phyloP scores from a whole-genome alignment of 2,797 vertebrate genomes.

The Semotilus atromaculatus region DNA sequence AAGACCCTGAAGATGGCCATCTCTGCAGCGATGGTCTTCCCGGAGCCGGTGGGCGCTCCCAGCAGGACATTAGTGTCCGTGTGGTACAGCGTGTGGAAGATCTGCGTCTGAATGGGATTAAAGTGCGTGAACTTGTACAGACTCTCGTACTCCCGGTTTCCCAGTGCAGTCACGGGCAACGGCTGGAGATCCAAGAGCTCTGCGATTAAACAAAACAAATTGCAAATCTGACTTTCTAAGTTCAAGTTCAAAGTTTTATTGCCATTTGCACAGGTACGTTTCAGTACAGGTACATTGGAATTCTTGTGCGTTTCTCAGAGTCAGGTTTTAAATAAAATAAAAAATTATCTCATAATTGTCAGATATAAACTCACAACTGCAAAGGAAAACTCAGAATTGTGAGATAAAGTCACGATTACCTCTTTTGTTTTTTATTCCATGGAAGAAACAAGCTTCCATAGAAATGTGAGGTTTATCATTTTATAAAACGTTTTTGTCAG shows the following conservation, averaged over 20 bases:
- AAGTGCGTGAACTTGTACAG: constrained; percentile 97
- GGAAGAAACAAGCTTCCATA: not conserved
- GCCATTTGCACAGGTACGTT: too few species aligned
- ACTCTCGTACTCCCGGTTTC: constrained; percentile 86
- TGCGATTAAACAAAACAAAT: constrained; percentile 59
- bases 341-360: too few species aligned
- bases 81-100: constrained; percentile 97
- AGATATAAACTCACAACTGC: too few species aligned
- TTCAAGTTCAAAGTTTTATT: too few species aligned
- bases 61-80: constrained; percentile 95
- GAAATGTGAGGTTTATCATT: not conserved
- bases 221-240: too few species aligned
- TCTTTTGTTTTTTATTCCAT: too few species aligned
- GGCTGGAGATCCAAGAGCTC: constrained; percentile 96
- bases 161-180: constrained; percentile 88
- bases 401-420: too few species aligned
- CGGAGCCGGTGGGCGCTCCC: constrained; percentile 96
- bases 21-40: constrained; percentile 97
- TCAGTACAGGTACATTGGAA: too few species aligned
- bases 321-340: too few species aligned
- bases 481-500: too few species aligned
- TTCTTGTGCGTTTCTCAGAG: too few species aligned
- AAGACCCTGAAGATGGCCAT: constrained; percentile 97
- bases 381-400: too few species aligned
- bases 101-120: constrained; percentile 98